These are phyloP conservation scores for Andricus grossulariae DNA, from an alignment of 1,140 invertebrate genomes.

Conservation along the genomic window DNA sequence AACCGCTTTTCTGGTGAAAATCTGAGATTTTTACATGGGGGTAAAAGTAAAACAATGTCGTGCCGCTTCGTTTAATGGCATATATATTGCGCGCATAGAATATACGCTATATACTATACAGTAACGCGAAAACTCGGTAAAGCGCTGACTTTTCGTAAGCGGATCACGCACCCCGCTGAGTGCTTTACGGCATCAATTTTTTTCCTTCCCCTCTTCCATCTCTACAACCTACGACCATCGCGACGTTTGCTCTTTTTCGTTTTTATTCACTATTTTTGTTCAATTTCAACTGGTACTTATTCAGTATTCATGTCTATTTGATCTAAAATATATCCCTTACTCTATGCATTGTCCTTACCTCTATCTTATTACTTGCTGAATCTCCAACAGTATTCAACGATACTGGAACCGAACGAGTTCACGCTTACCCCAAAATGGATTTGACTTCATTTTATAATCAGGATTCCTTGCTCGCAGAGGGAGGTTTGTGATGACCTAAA, in stretches of 20 bases:
- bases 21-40: not conserved
- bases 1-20: not conserved
- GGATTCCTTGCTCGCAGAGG: too few species aligned
- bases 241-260: constrained; percentile 39
- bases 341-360: too few species aligned
- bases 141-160: constrained; percentile 70
- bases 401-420: too few species aligned
- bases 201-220: constrained; percentile 54
- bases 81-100: not conserved
- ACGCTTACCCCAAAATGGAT: too few species aligned
- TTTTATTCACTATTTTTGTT: constrained; percentile 43
- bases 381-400: too few species aligned
- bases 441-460: too few species aligned
- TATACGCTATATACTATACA: not conserved
- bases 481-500: too few species aligned
- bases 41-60: constrained; percentile 10
- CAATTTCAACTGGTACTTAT: not conserved
- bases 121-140: constrained; percentile 61
- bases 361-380: too few species aligned
- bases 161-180: constrained; percentile 73
- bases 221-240: constrained; percentile 38
- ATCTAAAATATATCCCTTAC: too few species aligned
- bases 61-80: not conserved
- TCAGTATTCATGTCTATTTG: too few species aligned
- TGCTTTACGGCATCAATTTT: constrained; percentile 74